Base-by-base conservation (phyloP, 2,888 invertebrate species). In the Cantharis nigra region DNA sequence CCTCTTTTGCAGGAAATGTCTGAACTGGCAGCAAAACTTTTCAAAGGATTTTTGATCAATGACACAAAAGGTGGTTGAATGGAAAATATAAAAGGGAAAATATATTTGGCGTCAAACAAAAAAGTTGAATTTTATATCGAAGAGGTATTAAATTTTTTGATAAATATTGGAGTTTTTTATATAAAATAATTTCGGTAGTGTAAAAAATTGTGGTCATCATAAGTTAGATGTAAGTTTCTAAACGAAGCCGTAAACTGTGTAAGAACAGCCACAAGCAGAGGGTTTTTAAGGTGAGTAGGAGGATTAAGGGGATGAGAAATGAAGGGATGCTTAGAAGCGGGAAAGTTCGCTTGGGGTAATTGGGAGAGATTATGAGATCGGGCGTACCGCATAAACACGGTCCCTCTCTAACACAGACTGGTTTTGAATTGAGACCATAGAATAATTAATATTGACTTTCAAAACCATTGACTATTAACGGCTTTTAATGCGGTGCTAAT, bases 361-460 rank as follows among this genome's bases (percentile, higher is more conserved):
- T 87, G 85, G 85, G 86, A 84, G 86, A 87, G 87, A 86, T 86
- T 87, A 87, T 87, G 86, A 86, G 87, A 86, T 87, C 84, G 85
- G 85, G 85, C 81, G 85, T 83, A 85, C 86, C 87, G 85, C 86
- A 87, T 87, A 87, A 86, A 86, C 87, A 86, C 84, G 83, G 84
- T 49, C 84, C 83, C 84, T 83, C 84, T 82, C 83, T 83, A 81
- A 84, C 83, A 82, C 84, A 86, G 86, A 86, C 85, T 84, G 86
- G 83, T 86, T 86, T 87, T 86, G 86, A 86, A 86, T 86, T 85
- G 84, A 83, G 85, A 84, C 85, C 85, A 85, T 85, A 85, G 85
- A 85, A 86, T 87, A 86, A 87, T 87, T 87, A 86, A 86, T 86
- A 86, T 85, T 84, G 86, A 84, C 85, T 86, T 83, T 80, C 83